Conservation (phyloP, 2,888 invertebrate species). For the Limnephilus marmoratus region DNA sequence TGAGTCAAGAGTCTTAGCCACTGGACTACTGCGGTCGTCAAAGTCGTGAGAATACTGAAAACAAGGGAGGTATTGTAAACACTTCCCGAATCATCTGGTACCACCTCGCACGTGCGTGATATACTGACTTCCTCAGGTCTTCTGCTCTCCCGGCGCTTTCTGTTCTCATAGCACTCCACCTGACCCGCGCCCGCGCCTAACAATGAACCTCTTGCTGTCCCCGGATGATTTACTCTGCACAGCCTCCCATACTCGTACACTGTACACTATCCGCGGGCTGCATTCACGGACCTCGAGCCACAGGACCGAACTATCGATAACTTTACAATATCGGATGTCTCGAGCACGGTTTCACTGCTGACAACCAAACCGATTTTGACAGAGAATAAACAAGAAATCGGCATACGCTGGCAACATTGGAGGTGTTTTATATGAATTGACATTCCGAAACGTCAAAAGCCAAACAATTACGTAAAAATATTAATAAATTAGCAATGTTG, state of each 20-base stretch:
- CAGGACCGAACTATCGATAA: neutral
- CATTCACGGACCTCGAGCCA: neutral
- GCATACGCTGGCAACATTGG: no score
- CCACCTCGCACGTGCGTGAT: neutral
- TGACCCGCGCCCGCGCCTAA: neutral
- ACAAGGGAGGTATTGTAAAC: neutral
- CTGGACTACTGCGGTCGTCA: no score
- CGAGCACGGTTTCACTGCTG: no score
- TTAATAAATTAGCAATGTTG: no score
- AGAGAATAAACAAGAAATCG: no score
- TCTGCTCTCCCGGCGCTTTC: conserved; percentile 7
- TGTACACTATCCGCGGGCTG: neutral
- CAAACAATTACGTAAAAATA: no score
- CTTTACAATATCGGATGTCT: no score
- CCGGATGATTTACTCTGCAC: conserved; percentile 25
- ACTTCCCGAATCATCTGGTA: neutral
- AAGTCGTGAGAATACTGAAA: no score
- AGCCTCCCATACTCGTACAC: conserved; percentile 22
- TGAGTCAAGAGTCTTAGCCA: no score
- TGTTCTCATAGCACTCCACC: neutral
- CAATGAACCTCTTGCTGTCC: conserved; percentile 29
- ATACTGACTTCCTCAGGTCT: neutral
- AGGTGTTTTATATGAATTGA: no score
- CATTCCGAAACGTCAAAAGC: no score
- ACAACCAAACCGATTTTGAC: no score